These are phyloP conservation scores for Oxyruncus cristatus DNA, from an alignment of 2,113 vertebrate species.

Conservation along the genomic window DNA sequence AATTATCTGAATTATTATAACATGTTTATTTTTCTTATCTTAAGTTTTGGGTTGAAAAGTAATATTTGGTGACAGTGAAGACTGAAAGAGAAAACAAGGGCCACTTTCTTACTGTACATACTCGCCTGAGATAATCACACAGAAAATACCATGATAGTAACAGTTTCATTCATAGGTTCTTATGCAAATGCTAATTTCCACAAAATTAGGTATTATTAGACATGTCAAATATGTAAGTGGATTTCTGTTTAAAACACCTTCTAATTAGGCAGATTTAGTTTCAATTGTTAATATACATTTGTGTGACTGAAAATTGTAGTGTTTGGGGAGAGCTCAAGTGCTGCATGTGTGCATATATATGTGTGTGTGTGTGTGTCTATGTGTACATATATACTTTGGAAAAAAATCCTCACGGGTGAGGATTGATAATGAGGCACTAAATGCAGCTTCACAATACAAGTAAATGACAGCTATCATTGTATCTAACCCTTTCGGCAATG, in stretches of 20 bases:
- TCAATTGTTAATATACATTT: not conserved
- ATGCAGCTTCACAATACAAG: not conserved
- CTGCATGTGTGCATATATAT: not conserved
- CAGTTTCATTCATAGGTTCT: not conserved
- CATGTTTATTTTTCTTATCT: not conserved
- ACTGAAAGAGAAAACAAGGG: not conserved
- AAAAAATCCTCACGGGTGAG: not conserved
- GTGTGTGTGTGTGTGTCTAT: fast-evolving
- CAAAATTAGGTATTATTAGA: not conserved
- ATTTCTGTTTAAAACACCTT: not conserved
- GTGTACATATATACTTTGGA: not conserved
- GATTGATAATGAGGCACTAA: not conserved
- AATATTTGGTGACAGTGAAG: not conserved
- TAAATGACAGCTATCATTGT: not conserved
- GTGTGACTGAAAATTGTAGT: not conserved
- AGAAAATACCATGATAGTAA: not conserved
- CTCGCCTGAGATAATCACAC: not conserved
- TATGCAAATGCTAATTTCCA: not conserved
- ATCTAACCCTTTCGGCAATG: not conserved
- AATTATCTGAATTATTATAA: not conserved
- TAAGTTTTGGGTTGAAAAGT: not conserved
- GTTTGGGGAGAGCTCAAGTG: not conserved
- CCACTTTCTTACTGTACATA: not conserved
- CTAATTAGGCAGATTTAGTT: not conserved
- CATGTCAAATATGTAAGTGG: not conserved